A percentile compares a stretch with the other conserved stretches of the same genome.
phyloP scores from a whole-genome alignment of 2,113 vertebrate genomes.

The Elanus axillaris region DNA sequence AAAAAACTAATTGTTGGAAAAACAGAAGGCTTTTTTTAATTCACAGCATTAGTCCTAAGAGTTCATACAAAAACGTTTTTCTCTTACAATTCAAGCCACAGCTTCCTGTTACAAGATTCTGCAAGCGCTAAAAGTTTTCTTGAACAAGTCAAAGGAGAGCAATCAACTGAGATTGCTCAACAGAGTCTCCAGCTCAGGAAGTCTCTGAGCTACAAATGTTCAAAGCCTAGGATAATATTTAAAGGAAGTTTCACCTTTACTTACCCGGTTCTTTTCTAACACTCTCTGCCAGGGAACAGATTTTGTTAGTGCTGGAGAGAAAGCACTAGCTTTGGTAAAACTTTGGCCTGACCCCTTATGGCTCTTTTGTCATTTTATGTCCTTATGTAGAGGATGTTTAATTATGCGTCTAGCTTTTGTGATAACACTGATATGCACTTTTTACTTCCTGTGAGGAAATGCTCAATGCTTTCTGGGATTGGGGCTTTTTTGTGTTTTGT shows the following conservation, averaged over 20 bases:
- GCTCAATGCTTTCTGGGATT: not conserved
- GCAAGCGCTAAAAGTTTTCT: not conserved
- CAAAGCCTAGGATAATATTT: not conserved
- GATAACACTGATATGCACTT: not conserved
- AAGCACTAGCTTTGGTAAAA: not conserved
- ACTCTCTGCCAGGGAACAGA: not conserved
- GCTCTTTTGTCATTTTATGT: not conserved
- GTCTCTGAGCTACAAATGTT: not conserved
- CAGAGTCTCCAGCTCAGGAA: not conserved
- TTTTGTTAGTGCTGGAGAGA: not conserved
- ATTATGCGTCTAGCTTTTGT: constrained; percentile 11
- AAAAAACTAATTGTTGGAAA: not conserved
- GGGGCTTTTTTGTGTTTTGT: not conserved
- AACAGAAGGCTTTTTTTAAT: not conserved
- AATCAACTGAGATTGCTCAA: not conserved
- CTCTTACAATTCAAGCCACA: not conserved
- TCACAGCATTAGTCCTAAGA: not conserved
- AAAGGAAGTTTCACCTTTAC: not conserved
- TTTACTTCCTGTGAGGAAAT: constrained; percentile 40
- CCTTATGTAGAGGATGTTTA: constrained; percentile 6
- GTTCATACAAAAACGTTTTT: not conserved
- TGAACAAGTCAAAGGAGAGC: not conserved
- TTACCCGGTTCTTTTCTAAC: not conserved
- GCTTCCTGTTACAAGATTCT: not conserved
- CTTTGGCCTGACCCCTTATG: not conserved